These are phyloP conservation scores for Petrocephalus zakoni DNA, from an alignment of 2,113 vertebrate genomes.

Conservation along the genomic window DNA sequence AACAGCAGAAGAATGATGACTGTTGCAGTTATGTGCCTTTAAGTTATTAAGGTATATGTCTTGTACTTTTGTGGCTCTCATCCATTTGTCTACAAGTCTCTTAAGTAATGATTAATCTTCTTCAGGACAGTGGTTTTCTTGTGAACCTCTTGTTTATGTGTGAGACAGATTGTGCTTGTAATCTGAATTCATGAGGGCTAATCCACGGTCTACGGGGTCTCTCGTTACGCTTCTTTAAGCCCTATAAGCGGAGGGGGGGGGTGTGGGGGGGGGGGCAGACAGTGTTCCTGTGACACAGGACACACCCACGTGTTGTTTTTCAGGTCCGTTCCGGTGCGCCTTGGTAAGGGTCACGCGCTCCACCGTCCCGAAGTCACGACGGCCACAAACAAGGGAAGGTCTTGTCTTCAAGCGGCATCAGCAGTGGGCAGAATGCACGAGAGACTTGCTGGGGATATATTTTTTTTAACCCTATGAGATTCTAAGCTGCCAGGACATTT, in stretches of 20 bases:
- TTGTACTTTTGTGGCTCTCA: not conserved
- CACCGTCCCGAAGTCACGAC: not conserved
- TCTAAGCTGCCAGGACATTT: not conserved
- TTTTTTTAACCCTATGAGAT: not conserved
- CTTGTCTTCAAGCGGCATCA: not conserved
- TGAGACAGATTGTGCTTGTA: not conserved
- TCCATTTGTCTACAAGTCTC: not conserved
- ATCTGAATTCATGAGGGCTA: not conserved
- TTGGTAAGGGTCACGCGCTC: conserved; percentile 1
- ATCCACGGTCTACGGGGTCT: not conserved
- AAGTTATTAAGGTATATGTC: not conserved
- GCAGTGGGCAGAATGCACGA: not conserved
- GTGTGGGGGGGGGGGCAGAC: no score
- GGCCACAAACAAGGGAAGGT: not conserved
- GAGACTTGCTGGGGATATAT: not conserved
- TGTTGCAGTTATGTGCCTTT: not conserved
- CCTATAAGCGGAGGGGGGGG: not conserved
- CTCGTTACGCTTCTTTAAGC: not conserved
- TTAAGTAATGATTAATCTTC: not conserved
- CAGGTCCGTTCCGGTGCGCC: not conserved
- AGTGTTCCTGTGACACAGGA: not conserved
- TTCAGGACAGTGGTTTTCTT: not conserved
- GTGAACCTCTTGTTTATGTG: not conserved
- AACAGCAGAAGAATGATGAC: not conserved
- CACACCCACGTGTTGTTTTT: not conserved